Conservation (phyloP, 2,113 vertebrate genomes). For the Thermophis baileyi region DNA sequence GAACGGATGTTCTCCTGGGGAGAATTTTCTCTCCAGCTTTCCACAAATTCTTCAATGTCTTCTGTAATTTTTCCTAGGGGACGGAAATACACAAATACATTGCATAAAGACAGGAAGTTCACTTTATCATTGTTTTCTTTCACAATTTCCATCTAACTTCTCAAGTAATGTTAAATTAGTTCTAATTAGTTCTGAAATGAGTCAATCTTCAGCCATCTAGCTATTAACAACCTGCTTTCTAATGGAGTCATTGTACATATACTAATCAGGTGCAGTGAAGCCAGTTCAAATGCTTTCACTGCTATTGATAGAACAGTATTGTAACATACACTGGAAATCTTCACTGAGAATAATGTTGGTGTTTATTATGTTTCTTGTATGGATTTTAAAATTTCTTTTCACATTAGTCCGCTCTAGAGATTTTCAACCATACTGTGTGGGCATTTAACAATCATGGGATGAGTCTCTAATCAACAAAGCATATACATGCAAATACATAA, state of each 20-base stretch:
- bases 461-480: neutral
- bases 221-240: neutral
- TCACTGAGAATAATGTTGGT: neutral
- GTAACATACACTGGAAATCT: neutral
- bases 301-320: neutral
- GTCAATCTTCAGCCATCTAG: neutral
- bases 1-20: conserved; percentile 65
- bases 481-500: neutral
- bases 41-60: conserved; percentile 84
- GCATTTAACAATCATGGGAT: neutral
- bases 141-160: neutral
- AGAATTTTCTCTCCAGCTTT: conserved; percentile 86
- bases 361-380: neutral
- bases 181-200: neutral
- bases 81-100: conserved; percentile 11
- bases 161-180: neutral
- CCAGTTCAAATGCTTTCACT: neutral
- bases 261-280: neutral
- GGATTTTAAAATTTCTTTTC: neutral
- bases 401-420: neutral
- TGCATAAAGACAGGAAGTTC: neutral
- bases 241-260: neutral
- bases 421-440: neutral
- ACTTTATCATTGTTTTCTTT: neutral
- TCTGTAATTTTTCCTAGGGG: conserved; percentile 82